phyloP scores from a whole-genome alignment of 1,140 invertebrate genomes.

The Eupeodes corollae region DNA sequence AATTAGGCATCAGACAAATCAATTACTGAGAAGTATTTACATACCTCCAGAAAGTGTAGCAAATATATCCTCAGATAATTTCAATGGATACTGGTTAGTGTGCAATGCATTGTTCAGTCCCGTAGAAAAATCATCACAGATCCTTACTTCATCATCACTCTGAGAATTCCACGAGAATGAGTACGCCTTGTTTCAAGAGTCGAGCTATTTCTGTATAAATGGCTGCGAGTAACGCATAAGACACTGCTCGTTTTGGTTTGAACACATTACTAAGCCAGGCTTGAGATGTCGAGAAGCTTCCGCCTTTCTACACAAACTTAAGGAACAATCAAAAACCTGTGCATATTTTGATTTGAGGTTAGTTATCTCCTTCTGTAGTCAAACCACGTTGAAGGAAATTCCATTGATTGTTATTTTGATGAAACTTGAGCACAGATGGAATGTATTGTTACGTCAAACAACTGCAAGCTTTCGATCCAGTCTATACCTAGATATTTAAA shows the following conservation, averaged over 20 bases:
- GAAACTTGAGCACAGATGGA: too few species aligned
- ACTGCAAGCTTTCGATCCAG: too few species aligned
- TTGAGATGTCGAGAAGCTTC: background rate
- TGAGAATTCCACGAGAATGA: slow-evolving; percentile 15
- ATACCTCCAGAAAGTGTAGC: slow-evolving; percentile 1
- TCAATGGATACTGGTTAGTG: slow-evolving; percentile 7
- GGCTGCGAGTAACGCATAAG: background rate
- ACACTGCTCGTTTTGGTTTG: background rate
- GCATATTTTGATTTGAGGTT: too few species aligned
- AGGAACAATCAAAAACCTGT: too few species aligned
- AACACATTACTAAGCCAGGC: background rate
- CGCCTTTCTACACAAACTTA: too few species aligned
- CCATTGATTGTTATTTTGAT: too few species aligned
- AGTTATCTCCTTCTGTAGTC: too few species aligned
- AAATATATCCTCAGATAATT: slow-evolving; percentile 5
- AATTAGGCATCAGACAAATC: slow-evolving; percentile 23
- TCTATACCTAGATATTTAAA: too few species aligned
- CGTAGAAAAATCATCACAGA: slow-evolving; percentile 20
- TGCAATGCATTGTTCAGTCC: slow-evolving; percentile 5
- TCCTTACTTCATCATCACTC: slow-evolving; percentile 25
- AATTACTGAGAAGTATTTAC: slow-evolving; percentile 3
- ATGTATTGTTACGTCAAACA: too few species aligned
- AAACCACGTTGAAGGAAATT: too few species aligned
- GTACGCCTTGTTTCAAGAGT: background rate
- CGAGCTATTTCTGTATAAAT: slow-evolving; percentile 1